These are phyloP conservation scores for Hippocampus comes DNA, from an alignment of 2,113 vertebrate genomes.

Conservation along the genomic window DNA sequence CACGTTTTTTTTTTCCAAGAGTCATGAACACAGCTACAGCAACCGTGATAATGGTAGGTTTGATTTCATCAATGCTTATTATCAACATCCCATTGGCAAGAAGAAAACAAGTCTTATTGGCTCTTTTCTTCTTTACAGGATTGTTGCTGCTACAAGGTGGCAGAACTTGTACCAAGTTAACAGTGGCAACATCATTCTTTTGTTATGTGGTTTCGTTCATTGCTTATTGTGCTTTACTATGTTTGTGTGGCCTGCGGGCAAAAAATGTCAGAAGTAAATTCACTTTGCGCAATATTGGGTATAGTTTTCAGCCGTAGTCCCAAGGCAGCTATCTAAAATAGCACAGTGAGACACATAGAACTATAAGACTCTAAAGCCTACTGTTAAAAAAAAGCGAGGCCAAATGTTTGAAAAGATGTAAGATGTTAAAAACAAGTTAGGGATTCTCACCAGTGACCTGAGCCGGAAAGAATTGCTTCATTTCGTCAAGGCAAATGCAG, in stretches of 20 bases:
- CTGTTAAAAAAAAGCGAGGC: no score
- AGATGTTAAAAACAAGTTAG: no score
- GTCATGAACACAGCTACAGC: no score
- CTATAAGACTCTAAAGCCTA: no score
- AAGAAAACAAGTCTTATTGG: background rate
- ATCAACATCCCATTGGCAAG: background rate
- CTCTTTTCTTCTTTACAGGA: background rate
- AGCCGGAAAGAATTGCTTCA: no score
- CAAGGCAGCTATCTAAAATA: no score
- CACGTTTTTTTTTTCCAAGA: no score
- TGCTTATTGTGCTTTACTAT: background rate
- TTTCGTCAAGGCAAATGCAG: no score
- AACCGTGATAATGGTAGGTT: background rate
- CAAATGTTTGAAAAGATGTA: no score
- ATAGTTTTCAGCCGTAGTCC: background rate
- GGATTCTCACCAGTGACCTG: no score
- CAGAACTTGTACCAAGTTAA: background rate
- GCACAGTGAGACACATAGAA: no score
- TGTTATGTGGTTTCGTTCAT: background rate
- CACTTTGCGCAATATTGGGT: background rate
- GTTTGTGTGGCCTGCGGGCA: background rate
- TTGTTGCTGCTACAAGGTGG: background rate
- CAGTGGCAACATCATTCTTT: background rate
- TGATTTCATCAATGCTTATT: background rate
- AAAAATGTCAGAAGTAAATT: background rate